Evolutionary conservation across 2,797 vertebrate genomes (phyloP).

Genomic region (Cetoscarus ocellatus): DNA sequence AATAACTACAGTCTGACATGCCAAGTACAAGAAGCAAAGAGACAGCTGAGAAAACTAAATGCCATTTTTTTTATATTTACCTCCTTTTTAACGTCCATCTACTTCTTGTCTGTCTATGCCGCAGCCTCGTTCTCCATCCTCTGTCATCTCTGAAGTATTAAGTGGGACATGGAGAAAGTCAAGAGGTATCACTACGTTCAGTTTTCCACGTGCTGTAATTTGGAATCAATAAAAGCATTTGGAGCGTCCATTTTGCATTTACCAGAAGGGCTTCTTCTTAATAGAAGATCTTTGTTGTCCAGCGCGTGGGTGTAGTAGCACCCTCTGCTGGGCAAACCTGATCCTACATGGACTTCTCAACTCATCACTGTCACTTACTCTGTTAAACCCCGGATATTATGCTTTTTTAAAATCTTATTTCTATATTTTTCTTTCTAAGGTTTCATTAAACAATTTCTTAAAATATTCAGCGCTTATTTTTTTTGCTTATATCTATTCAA

Average conservation of each 20-base stretch:
- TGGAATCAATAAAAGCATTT: accelerated
- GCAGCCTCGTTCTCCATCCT: slow-evolving; percentile 51
- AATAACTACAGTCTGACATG: neutral
- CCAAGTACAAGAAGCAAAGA: neutral
- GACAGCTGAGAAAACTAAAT: accelerated
- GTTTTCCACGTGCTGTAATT: neutral
- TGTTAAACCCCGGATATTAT: no score
- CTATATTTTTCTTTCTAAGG: no score
- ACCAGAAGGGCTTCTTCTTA: neutral
- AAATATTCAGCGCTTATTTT: no score
- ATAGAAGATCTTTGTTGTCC: slow-evolving; percentile 56
- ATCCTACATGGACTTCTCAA: no score
- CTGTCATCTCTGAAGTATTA: slow-evolving; percentile 8
- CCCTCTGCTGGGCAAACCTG: neutral
- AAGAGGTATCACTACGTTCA: slow-evolving; percentile 39
- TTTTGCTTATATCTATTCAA: no score
- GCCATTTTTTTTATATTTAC: slow-evolving; percentile 21
- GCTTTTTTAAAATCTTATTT: no score
- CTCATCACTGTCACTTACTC: no score
- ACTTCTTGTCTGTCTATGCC: slow-evolving; percentile 20
- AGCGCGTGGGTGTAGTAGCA: neutral
- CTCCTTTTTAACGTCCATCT: slow-evolving; percentile 26
- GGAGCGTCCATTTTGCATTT: accelerated
- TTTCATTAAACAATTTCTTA: no score
- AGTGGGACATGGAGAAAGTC: accelerated